Evolutionary conservation across 2,888 invertebrate species (phyloP), one percentile per base, ranked within the genome.

Genomic region (Steinernema scapterisci): DNA sequence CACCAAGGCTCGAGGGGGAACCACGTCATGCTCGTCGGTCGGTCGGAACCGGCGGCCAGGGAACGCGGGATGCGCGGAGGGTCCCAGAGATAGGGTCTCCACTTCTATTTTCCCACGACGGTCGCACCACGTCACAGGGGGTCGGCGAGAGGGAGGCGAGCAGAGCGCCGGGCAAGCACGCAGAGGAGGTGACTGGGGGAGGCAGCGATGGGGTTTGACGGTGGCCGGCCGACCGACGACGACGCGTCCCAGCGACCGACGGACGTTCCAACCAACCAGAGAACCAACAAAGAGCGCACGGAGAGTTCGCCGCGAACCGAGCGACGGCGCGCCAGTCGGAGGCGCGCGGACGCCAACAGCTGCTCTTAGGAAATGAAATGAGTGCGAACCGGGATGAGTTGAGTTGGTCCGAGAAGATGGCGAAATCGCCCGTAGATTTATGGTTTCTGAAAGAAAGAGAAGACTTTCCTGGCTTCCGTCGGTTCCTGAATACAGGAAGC

Each of bases 221-320:
- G 38, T 38, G 38, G 38, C 38, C 38, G 38, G 38, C 38, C 9
- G 38, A 9, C 38, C 38, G 38, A 9, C 38, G 9, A 38, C 38
- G 38, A 38, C 38, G 48, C 48, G 48, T 7, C 48, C 16, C 9
- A 16, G 19, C 23, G 31, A 63, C 11, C 31, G 27, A 63, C 27
- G 63, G 63, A 63, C 63, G 63, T 63, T 31, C 63, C 52, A 52
- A 52, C 52, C 63, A 63, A 63, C 63, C 63, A 63, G 38, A 27
- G 27, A 63, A 31, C 63, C 63, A 63, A 63, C 63, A 63, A 63
- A 63, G 63, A 63, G 31, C 63, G 63, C 63, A 27, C 31, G 63
- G 31, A 63, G 63, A 63, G 63, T 63, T 63, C 63, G 63, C 63
- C 25, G 63, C 63, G 63, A 63, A 63, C 63, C 63, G 63, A 31